Percentiles rank a stretch among this genome's conserved stretches.
Evolutionary conservation across 2,888 invertebrate species (phyloP).

Genomic region (Phortica okadai): DNA sequence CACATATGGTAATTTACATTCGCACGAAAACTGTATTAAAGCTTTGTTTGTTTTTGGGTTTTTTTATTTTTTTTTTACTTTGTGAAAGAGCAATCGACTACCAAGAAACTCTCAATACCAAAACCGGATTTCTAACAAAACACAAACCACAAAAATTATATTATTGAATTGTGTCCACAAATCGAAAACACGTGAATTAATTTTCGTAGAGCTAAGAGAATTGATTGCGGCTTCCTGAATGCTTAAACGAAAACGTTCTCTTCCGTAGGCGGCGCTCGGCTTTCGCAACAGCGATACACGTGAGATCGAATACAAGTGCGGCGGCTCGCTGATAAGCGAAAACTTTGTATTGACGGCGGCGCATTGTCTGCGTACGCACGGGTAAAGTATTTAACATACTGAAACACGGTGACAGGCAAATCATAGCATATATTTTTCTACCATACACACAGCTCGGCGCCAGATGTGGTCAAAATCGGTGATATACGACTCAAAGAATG

Average conservation of each 20-base stretch:
- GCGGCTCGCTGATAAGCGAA: slow-evolving; percentile 66
- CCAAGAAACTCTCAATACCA: not conserved
- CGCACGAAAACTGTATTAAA: not conserved
- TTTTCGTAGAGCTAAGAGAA: too few species aligned
- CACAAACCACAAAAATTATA: slow-evolving; percentile 21
- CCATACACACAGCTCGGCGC: slow-evolving; percentile 51
- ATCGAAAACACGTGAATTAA: not conserved
- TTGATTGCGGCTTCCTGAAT: too few species aligned
- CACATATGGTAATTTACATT: slow-evolving; percentile 66
- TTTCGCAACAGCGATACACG: slow-evolving; percentile 53
- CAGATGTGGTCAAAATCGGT: slow-evolving; percentile 77
- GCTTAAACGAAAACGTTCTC: not conserved
- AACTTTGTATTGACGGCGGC: slow-evolving; percentile 68
- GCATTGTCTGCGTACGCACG: slow-evolving; percentile 64
- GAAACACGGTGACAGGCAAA: not conserved
- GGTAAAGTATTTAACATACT: slow-evolving; percentile 47
- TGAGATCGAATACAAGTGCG: slow-evolving; percentile 67
- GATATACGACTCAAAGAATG: slow-evolving; percentile 76
- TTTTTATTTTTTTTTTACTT: not conserved
- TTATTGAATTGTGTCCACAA: not conserved
- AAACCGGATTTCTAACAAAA: slow-evolving; percentile 21
- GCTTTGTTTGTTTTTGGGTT: too few species aligned
- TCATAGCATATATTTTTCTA: not conserved
- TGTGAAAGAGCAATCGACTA: not conserved
- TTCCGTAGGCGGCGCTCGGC: slow-evolving; percentile 66